Evolutionary conservation across 2,888 invertebrate genomes (phyloP), one percentile per base, ranked within the genome.

Genomic region (Operophtera brumata): DNA sequence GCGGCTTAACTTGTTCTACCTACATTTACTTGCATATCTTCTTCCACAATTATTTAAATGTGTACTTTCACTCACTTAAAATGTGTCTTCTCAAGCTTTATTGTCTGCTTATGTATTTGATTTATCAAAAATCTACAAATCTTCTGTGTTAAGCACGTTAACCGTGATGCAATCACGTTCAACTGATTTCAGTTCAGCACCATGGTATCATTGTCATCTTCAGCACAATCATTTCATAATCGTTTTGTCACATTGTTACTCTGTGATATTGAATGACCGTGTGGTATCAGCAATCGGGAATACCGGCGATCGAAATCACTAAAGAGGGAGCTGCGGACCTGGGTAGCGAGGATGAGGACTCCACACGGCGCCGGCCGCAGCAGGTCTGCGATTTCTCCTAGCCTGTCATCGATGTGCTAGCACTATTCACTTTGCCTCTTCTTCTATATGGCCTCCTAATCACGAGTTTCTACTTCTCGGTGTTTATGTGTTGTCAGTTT

Each of bases 291-390:
- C 89, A 90, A 86, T 90, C 90, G 79, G 90, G 91, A 84, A 90
- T 91, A 85, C 91, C 91, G 76, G 91, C 91, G 84, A 91, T 91
- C 86, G 95, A 96, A 92, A 95, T 96, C 84, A 95, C 95, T 80
- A 95, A 95, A 92, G 96, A 96, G 81, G 82, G 83, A 67, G 84
- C 81, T 64, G 92, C 93, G 80, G 94, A 94, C 83, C 92, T 93
- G 89, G 92, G 93, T 85, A 93, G 93, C 80, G 94, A 94, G 80
- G 95, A 94, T 70, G 90, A 91, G 78, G 86, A 89, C 67, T 74
- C 82, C 62, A 73, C 84, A 76, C 84, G 80, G 64, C 86, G 84
- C 74, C 86, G 85, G 70, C 81, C 82, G 78, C 90, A 90, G 77
- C 90, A 91, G 89, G 90, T 90, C 89, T 89, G 90, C 82, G 88